phyloP scores from a whole-genome alignment of 2,888 invertebrate species.

The Hypercompe scribonia region DNA sequence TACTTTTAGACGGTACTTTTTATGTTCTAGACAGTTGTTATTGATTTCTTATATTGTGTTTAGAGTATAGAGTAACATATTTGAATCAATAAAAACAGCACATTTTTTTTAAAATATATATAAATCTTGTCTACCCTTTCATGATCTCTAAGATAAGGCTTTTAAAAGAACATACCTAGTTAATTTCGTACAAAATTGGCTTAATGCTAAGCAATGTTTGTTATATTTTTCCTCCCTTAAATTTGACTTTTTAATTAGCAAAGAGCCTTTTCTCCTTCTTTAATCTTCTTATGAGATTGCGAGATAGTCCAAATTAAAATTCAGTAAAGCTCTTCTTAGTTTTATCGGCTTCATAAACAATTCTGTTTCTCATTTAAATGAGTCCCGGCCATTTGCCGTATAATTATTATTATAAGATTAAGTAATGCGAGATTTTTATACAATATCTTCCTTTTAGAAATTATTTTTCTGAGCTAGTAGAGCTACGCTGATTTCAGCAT shows the following conservation, averaged over 20 bases:
- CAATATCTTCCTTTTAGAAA: slow-evolving; percentile 12
- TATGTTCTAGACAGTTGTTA: neutral
- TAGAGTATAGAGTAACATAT: neutral
- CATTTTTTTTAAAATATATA: neutral
- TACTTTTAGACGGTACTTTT: neutral
- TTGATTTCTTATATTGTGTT: neutral
- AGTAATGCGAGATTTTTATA: slow-evolving; percentile 31
- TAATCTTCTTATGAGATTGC: slow-evolving; percentile 80
- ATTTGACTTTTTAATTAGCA: slow-evolving; percentile 82
- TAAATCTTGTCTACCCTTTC: neutral
- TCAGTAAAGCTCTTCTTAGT: slow-evolving; percentile 69
- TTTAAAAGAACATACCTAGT: slow-evolving; percentile 4
- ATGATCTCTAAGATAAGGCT: neutral
- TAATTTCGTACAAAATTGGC: slow-evolving; percentile 23
- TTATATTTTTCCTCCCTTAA: slow-evolving; percentile 64
- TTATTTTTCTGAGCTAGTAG: too few species aligned
- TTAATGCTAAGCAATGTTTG: slow-evolving; percentile 41
- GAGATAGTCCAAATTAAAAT: slow-evolving; percentile 78
- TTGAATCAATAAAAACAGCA: neutral
- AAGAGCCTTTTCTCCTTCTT: slow-evolving; percentile 66
- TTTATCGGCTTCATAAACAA: slow-evolving; percentile 65
- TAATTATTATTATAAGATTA: slow-evolving; percentile 48
- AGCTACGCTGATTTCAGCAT: too few species aligned
- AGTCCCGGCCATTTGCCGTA: slow-evolving; percentile 50
- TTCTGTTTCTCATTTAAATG: slow-evolving; percentile 65